Percentiles rank a stretch among this genome's conserved stretches.
These are phyloP conservation scores for Marcusenius ussheri DNA, from an alignment of 2,113 vertebrate species.

Conservation along the genomic window DNA sequence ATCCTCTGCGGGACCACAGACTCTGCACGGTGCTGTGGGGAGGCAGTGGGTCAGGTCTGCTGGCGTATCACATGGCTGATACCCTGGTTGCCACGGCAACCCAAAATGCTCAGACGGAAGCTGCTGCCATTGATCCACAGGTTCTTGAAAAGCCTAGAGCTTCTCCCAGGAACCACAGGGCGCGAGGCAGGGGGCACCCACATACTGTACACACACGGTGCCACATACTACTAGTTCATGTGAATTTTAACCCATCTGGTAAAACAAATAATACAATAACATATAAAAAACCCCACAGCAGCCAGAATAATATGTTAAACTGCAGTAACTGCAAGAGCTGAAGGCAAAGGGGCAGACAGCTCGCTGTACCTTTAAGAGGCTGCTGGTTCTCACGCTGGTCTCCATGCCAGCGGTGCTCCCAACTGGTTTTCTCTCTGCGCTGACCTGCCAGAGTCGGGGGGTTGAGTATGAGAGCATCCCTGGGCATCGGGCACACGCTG, in stretches of 20 bases:
- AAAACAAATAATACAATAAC: not conserved
- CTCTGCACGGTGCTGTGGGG: slow-evolving; percentile 72
- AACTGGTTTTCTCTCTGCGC: slow-evolving; percentile 68
- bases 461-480: not conserved
- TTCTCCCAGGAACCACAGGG: not conserved
- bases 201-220: not conserved
- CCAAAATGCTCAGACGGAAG: not conserved
- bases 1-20: slow-evolving; percentile 72
- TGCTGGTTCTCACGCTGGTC: slow-evolving; percentile 82
- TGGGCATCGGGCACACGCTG: not conserved
- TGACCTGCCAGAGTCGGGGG: slow-evolving; percentile 62
- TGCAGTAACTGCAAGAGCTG: not conserved
- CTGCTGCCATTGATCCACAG: not conserved
- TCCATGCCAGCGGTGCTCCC: slow-evolving; percentile 88
- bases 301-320: not conserved
- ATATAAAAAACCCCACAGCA: not conserved
- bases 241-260: not conserved
- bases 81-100: not conserved
- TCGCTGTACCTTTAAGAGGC: slow-evolving; percentile 70
- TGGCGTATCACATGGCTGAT: not conserved
- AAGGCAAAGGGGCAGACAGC: not conserved
- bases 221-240: not conserved
- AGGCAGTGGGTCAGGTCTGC: not conserved
- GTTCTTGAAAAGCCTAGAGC: not conserved
- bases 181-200: not conserved